A percentile compares a stretch with the other conserved stretches of the same genome.
Conservation (phyloP, 2,888 invertebrate genomes). For the Coenonympha glycerion region DNA sequence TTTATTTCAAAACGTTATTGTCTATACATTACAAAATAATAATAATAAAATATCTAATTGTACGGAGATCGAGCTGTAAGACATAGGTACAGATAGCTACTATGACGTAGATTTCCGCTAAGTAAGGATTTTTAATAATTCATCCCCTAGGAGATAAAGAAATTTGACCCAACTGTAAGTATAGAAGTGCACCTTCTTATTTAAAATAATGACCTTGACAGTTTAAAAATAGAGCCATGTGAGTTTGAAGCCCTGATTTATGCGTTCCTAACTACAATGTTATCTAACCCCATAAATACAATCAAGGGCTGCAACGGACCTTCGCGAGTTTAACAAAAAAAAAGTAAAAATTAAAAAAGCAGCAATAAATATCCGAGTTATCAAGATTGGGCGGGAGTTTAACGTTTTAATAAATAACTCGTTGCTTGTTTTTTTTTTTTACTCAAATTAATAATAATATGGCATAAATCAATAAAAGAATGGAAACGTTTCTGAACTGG, state of each 20-base stretch:
- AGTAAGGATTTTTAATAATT: too few relatives aligned
- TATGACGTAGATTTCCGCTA: too few relatives aligned
- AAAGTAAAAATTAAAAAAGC: slow-evolving; percentile 37
- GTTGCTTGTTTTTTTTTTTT: slow-evolving; percentile 42
- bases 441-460: slow-evolving; percentile 70
- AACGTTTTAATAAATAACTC: slow-evolving; percentile 66
- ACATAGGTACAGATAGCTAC: too few relatives aligned
- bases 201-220: too few relatives aligned
- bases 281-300: slow-evolving; percentile 25
- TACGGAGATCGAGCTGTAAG: too few relatives aligned
- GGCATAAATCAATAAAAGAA: slow-evolving; percentile 74
- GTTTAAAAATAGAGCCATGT: neutral
- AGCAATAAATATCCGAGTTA: slow-evolving; percentile 56
- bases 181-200: too few relatives aligned
- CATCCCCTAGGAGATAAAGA: too few relatives aligned
- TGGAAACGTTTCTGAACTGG: slow-evolving; percentile 66
- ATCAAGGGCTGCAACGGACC: slow-evolving; percentile 10
- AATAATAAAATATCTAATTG: too few relatives aligned
- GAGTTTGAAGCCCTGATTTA: slow-evolving; percentile 11
- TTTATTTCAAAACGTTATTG: too few relatives aligned
- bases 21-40: too few relatives aligned
- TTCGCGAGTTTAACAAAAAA: slow-evolving; percentile 24
- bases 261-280: slow-evolving; percentile 14
- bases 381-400: slow-evolving; percentile 62
- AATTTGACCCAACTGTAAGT: too few relatives aligned